Evolutionary conservation across 2,888 invertebrate genomes (phyloP), one percentile per base, ranked within the genome.

Genomic region (Cheilosia pagana): DNA sequence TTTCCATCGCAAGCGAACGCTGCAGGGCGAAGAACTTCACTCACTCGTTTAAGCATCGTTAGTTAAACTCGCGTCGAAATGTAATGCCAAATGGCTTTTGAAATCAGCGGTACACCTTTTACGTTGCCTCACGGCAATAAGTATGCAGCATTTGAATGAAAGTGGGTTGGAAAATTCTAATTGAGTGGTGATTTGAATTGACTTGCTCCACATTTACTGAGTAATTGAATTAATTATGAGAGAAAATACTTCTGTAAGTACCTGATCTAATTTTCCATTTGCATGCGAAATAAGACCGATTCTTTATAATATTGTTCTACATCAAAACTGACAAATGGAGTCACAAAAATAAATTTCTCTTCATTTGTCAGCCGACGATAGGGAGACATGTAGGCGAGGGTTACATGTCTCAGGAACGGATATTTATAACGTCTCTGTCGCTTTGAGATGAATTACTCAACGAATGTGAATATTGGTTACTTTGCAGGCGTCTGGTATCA

Each of bases 91-190:
- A 48, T 75, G 75, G 63, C 68, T 75, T 75, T 74, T 50, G n/a
- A 72, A 16, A 39, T 62, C 43, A 16, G 7, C 14, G 59, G 19
- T n/a, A 16, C 25, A 14, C 43, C 14, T 14, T 45, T 28, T 7
- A 10, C 23, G 8, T 7, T 23, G n/a, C 14, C 10, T 45, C 23
- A 19, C 31, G 52, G 52, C 55, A 79, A 79, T 74, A 62, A 79
- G 60, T 74, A 45, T n/a, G n/a, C 39, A 67, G 48, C 45, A 67
- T 60, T 62, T 79, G 12, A 48, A 74, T 41, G 28, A 31, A 52
- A 68, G 14, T 72, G 59, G 39, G 52, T 60, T 35, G 43, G 63
- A 72, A 59, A 74, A 55, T 74, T 72, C 53, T 23, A 74, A 74
- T 55, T 14, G 65, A 28, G 59, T 31, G 59, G 8, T 28, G 35